A percentile compares a stretch with the other conserved stretches of the same genome.
Conservation (phyloP, 2,113 vertebrate genomes). For the Murina feae region DNA sequence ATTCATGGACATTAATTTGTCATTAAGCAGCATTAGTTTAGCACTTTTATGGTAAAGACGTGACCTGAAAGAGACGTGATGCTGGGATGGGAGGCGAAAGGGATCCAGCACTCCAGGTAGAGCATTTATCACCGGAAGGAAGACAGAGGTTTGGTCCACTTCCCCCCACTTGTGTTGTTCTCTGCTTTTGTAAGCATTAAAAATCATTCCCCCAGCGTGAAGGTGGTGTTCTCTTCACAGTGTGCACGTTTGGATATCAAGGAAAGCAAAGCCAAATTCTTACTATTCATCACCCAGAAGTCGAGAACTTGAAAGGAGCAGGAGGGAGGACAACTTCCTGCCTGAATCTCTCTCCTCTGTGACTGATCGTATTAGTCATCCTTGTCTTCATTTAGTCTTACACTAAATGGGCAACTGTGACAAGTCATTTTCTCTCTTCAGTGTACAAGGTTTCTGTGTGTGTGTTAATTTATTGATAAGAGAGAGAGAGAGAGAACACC, state of each 20-base stretch:
- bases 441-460: neutral
- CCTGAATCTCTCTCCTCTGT: slow-evolving; percentile 19
- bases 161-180: slow-evolving; percentile 45
- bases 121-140: slow-evolving; percentile 46
- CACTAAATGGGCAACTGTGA: neutral
- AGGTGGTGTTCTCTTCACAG: slow-evolving; percentile 53
- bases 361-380: slow-evolving; percentile 35
- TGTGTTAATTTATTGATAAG: too few species aligned
- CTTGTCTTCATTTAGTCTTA: slow-evolving; percentile 44
- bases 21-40: slow-evolving; percentile 91
- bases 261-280: slow-evolving; percentile 33
- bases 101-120: slow-evolving; percentile 60
- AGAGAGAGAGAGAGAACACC: neutral
- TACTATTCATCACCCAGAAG: slow-evolving; percentile 62
- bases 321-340: slow-evolving; percentile 44
- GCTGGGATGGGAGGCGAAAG: slow-evolving; percentile 74
- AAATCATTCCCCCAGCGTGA: slow-evolving; percentile 49
- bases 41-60: slow-evolving; percentile 89
- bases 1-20: slow-evolving; percentile 93
- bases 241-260: neutral
- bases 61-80: slow-evolving; percentile 86
- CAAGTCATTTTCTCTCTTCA: slow-evolving; percentile 10
- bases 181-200: slow-evolving; percentile 41
- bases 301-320: slow-evolving; percentile 33
- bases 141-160: slow-evolving; percentile 45